Base-by-base conservation (phyloP, 2,797 vertebrate genomes). In the Decapterus maruadsi region DNA sequence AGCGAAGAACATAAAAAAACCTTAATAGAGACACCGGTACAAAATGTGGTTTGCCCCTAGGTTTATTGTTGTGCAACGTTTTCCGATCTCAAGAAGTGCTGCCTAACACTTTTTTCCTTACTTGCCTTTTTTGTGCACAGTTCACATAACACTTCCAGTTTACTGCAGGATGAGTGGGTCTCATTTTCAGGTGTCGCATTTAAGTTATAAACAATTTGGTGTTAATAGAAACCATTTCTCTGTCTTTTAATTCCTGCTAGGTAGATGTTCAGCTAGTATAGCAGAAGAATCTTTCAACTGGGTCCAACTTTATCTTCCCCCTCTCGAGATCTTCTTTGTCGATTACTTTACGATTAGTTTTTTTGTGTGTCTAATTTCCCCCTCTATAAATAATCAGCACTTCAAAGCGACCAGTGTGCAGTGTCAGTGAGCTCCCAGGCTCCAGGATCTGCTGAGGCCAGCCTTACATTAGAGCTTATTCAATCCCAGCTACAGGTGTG, bases 391-490 rank as follows among this genome's bases (percentile, higher is more conserved):
- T 68, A 58, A 86, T 89, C 80, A 83, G 86, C 77, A 85, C 56
- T 83, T 83, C 56, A 82, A 81, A 87, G 80, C 62, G 59, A 51
- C 73, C 53, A 59, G 38, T 45, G 75, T 77, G 73, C 75, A 67
- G 62, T 68, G 75, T 89, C 79, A 29, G 78, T 84, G 68, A 85
- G 64, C 71, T 83, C 51, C 67, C 64, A 57, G 73, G 71, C 70
- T 56, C 12, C 66, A 66, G 77, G 67, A 74, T 87, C 63, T 90
- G 90, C 90, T 88, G 87, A 91, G 81, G n/a, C 62, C 61, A 73
- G 81, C 42, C 77, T 83, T 73, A 61, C 74, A 79, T 80, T 65
- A 74, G 65, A 80, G 82, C 75, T 71, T 73, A 73, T 87, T 89
- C 73, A 84, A 62, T 69, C 56, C 16, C 20, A 22, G 68, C 73